Evolutionary conservation across 1,140 invertebrate genomes (phyloP).

Genomic region (Riptortus pedestris): DNA sequence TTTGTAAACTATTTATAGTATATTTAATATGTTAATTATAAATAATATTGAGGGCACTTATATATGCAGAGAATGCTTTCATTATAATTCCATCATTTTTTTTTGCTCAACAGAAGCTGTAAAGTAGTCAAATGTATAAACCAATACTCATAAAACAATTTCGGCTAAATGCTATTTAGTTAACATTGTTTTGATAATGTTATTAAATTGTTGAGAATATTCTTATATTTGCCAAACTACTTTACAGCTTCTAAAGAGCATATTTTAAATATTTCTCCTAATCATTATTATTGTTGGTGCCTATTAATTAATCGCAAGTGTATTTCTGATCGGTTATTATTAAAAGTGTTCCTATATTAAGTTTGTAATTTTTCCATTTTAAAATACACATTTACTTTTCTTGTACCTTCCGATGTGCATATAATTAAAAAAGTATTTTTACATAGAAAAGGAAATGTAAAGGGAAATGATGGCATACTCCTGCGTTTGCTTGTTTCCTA

Average conservation of each 20-base stretch:
- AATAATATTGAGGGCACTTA: constrained; percentile 14
- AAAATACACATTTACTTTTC: too few relatives aligned
- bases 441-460: too few relatives aligned
- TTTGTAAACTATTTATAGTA: constrained; percentile 15
- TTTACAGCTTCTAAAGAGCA: constrained; percentile 8
- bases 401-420: too few relatives aligned
- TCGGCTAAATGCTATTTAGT: too few relatives aligned
- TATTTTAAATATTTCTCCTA: constrained; percentile 1
- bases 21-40: constrained; percentile 9
- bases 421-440: too few relatives aligned
- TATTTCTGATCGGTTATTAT: neutral
- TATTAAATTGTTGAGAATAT: too few relatives aligned
- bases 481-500: constrained; percentile 10
- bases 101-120: constrained; percentile 7
- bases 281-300: neutral
- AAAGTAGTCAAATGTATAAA: neutral
- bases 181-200: too few relatives aligned
- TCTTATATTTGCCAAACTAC: too few relatives aligned
- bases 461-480: constrained; percentile 10
- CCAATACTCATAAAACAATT: constrained; percentile 5
- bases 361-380: too few relatives aligned
- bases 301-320: neutral
- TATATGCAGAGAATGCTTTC: constrained; percentile 4
- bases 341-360: too few relatives aligned
- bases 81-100: constrained; percentile 6